These are phyloP conservation scores for Psammodynastes pulverulentus DNA, from an alignment of 2,113 vertebrate genomes.

Conservation along the genomic window DNA sequence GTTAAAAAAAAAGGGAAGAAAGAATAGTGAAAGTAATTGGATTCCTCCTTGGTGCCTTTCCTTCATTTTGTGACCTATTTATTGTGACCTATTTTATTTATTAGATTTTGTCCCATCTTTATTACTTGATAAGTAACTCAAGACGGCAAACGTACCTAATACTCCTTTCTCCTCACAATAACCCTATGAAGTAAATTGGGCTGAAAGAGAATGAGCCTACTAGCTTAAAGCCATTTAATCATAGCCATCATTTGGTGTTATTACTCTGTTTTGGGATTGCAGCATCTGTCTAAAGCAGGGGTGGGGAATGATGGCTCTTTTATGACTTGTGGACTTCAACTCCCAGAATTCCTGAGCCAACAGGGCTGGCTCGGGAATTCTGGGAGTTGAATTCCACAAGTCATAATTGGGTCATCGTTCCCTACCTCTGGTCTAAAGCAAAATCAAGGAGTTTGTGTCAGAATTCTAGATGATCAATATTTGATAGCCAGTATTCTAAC, in stretches of 20 bases:
- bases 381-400: too few species aligned
- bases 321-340: too few species aligned
- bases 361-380: too few species aligned
- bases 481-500: neutral
- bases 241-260: neutral
- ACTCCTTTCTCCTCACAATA: neutral
- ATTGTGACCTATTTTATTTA: too few species aligned
- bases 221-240: neutral
- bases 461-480: neutral
- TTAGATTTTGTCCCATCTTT: neutral
- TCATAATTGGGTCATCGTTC: too few species aligned
- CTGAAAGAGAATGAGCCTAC: neutral
- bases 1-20: neutral
- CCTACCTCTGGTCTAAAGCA: neutral
- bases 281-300: neutral
- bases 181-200: neutral
- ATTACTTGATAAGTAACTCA: neutral
- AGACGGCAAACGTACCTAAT: neutral
- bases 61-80: neutral
- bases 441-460: neutral
- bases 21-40: neutral
- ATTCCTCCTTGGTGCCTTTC: neutral
- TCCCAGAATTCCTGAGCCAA: too few species aligned
- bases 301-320: too few species aligned
- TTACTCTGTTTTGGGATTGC: neutral